Evolutionary conservation across 2,797 vertebrate genomes (phyloP).

Genomic region (Meriones psammophilus): DNA sequence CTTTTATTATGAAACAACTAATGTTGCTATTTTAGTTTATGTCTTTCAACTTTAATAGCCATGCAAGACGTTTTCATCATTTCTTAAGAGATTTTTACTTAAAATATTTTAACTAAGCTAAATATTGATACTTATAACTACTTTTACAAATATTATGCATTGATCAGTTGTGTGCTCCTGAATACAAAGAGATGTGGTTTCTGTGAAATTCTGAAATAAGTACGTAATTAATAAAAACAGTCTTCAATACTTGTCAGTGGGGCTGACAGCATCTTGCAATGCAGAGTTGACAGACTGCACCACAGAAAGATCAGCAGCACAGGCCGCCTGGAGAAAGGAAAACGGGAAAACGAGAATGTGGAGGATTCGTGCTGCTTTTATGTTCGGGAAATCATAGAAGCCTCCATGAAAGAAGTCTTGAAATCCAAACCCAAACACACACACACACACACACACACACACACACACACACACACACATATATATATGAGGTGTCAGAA

Average conservation of each 20-base stretch:
- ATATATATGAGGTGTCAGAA: too few species aligned
- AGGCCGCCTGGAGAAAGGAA: not conserved
- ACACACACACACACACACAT: too few species aligned
- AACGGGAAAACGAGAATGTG: not conserved
- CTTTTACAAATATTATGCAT: not conserved
- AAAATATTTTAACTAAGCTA: not conserved
- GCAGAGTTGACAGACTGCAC: not conserved
- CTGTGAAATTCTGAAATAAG: not conserved
- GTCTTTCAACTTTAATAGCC: not conserved
- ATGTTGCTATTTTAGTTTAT: not conserved
- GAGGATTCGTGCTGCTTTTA: not conserved
- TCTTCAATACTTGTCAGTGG: not conserved
- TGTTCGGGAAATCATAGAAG: not conserved
- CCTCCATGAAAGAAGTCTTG: not conserved
- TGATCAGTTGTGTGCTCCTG: not conserved
- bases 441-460: too few species aligned
- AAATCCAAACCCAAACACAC: not conserved
- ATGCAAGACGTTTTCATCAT: accelerated
- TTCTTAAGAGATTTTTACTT: not conserved
- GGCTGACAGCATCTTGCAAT: not conserved
- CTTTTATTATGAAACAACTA: not conserved
- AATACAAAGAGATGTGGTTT: not conserved
- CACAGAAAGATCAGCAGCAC: not conserved
- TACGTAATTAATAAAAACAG: not conserved
- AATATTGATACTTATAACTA: not conserved